Evolutionary conservation across 1,140 invertebrate genomes (phyloP), one percentile per base, ranked within the genome.

Genomic region (Trachymyrmex septentrionalis): DNA sequence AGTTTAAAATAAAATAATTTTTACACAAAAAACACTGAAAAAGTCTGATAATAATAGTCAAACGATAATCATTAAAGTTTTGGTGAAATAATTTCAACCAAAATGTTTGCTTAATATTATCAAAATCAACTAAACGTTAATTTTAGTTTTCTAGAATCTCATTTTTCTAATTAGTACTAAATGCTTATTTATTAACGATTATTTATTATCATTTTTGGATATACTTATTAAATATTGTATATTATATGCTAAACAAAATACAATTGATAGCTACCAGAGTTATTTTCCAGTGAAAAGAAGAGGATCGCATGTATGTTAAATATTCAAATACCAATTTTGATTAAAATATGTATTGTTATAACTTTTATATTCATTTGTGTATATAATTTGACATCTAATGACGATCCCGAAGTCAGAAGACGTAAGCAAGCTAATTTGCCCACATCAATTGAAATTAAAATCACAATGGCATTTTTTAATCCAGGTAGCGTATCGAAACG

Each of bases 401-500:
- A 9, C 21, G 30, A 72, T 81, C 27, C 50, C 10, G 12, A 57
- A 48, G 0, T 61, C 16, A 19, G 19, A 30, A 77, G 53, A 67
- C 1, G 5, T 21, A 10, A 5, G 1, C 10, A 24, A 82, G n/a
- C 19, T 82, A 61, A 82, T 72, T 86, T n/a, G 48, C 59, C 5
- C 61, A 85, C 27, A 27, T 53, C 10, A 10, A 57, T 59, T 63
- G 67, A 50, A 88, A 86, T 75, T 88, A 86, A 86, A 88, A 88
- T 86, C 24, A 75, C 77, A 90, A 90, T 84, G 57, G 55, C 21
- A 63, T 21, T 90, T 48, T 67, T 73, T 59, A 77, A 57, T 81
- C 85, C 34, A 81, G n/a, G 64, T 85, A 81, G 61, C 77, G 85
- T 90, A 87, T 89, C 80, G 77, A 57, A 85, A 90, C 85, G 67